Conservation (phyloP, 2,797 vertebrate species). For the Momotus momota region DNA sequence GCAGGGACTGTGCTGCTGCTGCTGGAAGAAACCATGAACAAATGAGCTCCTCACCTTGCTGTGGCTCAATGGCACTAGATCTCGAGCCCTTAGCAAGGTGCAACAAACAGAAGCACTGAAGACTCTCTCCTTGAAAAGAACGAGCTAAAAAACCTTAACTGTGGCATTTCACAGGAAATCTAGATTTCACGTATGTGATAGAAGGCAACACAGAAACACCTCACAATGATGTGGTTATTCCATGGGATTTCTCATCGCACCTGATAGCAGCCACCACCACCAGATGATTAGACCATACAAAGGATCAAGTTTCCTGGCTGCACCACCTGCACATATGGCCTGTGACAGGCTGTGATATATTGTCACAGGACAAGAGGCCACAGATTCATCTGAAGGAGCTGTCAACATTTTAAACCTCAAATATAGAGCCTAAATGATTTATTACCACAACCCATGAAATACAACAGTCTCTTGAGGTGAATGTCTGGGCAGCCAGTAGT, state of each 20-base stretch:
- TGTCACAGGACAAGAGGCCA: neutral
- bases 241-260: neutral
- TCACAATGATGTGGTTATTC: neutral
- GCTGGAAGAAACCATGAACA: neutral
- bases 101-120: neutral
- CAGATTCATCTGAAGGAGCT: neutral
- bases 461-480: neutral
- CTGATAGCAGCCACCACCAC: neutral
- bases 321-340: neutral
- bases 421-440: neutral
- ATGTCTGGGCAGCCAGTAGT: neutral
- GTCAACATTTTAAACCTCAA: slow-evolving; percentile 3
- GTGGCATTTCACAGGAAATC: neutral
- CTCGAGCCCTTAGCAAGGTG: neutral
- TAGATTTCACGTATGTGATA: accelerated
- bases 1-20: neutral
- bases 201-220: neutral
- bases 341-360: neutral
- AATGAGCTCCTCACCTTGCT: neutral
- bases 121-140: neutral
- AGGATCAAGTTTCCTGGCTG: neutral
- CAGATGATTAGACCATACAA: neutral
- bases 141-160: neutral
- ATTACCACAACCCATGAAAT: neutral
- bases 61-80: neutral